These are phyloP conservation scores for Hystrix brachyura DNA, from an alignment of 2,113 vertebrate species.

Conservation along the genomic window DNA sequence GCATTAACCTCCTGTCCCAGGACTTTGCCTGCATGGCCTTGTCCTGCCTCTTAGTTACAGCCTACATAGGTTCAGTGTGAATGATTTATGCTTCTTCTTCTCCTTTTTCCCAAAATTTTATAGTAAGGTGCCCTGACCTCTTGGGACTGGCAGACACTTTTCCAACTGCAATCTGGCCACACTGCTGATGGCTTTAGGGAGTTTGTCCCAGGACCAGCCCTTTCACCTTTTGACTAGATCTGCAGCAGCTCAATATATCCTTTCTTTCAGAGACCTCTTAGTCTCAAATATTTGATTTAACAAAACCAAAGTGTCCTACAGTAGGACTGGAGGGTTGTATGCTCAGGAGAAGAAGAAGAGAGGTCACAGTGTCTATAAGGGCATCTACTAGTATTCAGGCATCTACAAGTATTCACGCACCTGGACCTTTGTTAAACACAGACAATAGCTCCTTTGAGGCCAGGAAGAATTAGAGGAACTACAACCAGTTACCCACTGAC, in stretches of 20 bases:
- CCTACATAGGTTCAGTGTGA: not conserved
- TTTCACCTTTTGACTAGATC: not conserved
- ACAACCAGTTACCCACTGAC: not conserved
- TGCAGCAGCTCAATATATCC: not conserved
- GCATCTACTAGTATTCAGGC: not conserved
- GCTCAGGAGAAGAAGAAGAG: not conserved
- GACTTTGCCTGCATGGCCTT: not conserved
- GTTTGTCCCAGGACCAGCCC: not conserved
- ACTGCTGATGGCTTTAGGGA: not conserved
- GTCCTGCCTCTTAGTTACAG: not conserved
- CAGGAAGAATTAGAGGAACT: not conserved
- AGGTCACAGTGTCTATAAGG: not conserved
- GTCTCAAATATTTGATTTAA: not conserved
- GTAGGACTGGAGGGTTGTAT: not conserved
- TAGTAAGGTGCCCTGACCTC: not conserved
- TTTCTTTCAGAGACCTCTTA: not conserved
- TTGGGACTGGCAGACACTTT: not conserved
- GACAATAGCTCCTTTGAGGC: not conserved
- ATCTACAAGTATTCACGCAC: not conserved
- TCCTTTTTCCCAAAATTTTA: not conserved
- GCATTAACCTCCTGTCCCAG: not conserved
- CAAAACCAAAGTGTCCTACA: not conserved
- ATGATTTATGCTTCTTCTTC: not conserved
- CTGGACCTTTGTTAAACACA: not conserved
- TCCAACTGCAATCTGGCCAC: not conserved